Conservation (phyloP, 2,113 vertebrate genomes). For the Erythrolamprus reginae region DNA sequence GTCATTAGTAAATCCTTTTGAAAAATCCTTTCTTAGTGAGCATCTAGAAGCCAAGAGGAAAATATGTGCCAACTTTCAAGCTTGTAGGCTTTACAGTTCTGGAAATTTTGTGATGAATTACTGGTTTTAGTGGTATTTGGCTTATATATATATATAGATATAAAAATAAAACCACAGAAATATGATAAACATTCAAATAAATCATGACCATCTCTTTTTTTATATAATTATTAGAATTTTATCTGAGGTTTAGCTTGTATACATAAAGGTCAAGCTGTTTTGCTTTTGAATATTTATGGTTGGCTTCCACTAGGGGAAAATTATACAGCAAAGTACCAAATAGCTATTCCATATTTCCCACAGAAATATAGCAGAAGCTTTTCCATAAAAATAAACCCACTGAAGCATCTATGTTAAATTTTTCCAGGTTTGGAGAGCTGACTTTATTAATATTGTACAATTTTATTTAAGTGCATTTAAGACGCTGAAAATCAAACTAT, state of each 20-base stretch:
- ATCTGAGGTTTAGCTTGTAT: not conserved
- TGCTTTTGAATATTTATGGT: not conserved
- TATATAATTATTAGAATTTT: not conserved
- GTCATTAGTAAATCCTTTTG: too few relatives aligned
- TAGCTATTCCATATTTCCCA: not conserved
- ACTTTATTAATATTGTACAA: not conserved
- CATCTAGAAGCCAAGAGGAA: too few relatives aligned
- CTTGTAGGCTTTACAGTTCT: too few relatives aligned
- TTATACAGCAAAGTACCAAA: not conserved
- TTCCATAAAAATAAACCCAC: not conserved
- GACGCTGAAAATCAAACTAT: not conserved
- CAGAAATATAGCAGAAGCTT: not conserved
- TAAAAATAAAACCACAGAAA: not conserved
- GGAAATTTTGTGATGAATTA: too few relatives aligned
- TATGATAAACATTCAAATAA: fast-evolving
- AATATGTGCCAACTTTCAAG: too few relatives aligned
- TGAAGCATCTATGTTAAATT: not conserved
- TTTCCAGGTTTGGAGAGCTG: not conserved
- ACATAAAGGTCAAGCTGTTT: conserved; percentile 5
- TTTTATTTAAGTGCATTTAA: not conserved
- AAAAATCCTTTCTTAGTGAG: too few relatives aligned
- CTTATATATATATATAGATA: too few relatives aligned
- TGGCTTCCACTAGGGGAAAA: not conserved
- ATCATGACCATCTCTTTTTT: not conserved
- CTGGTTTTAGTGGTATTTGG: too few relatives aligned